These are phyloP conservation scores for Forbesichthys agassizii DNA, from an alignment of 2,113 vertebrate genomes.

Conservation along the genomic window DNA sequence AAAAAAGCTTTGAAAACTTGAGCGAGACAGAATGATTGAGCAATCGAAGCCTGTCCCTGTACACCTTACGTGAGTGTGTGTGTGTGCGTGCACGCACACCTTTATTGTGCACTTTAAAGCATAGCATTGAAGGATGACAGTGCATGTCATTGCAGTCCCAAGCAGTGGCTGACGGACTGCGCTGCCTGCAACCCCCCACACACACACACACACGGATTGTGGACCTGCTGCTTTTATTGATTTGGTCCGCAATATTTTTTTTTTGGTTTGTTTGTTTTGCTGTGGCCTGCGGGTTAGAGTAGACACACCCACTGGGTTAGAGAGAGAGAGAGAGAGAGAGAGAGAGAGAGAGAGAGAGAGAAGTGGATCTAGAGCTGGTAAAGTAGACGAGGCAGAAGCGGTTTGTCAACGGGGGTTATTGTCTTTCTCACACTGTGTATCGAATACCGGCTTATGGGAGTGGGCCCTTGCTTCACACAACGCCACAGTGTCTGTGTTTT, in stretches of 20 bases:
- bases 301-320: constrained; percentile 19
- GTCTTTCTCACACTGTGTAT: constrained; percentile 64
- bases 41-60: constrained; percentile 5
- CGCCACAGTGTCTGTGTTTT: constrained; percentile 6
- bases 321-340: constrained; percentile 6
- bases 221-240: constrained; percentile 34
- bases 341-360: constrained; percentile 7
- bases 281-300: constrained; percentile 10
- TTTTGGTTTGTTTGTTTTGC: constrained; percentile 28
- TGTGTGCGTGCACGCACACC: background rate
- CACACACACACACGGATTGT: constrained; percentile 3
- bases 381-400: constrained; percentile 46
- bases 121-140: constrained; percentile 23
- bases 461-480: background rate
- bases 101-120: constrained; percentile 4
- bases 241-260: constrained; percentile 21
- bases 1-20: constrained; percentile 14
- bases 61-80: background rate
- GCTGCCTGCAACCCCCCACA: background rate
- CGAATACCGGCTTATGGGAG: constrained; percentile 45
- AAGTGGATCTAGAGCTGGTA: background rate
- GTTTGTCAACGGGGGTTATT: constrained; percentile 62
- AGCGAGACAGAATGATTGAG: constrained; percentile 4
- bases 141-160: constrained; percentile 2
- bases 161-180: constrained; percentile 15